Evolutionary conservation across 2,113 vertebrate genomes (phyloP).

Genomic region (Sus scrofa): T2T-Sscrofa CM000818.6:110224001-110224500

Average conservation of each 20-base stretch:
- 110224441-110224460: not conserved
- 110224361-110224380: not conserved
- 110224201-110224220: not conserved
- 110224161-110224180: not conserved
- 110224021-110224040: not conserved
- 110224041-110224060: no score
- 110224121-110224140: not conserved
- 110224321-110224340: not conserved
- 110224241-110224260: not conserved
- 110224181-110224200: not conserved
- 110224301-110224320: not conserved
- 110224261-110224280: not conserved
- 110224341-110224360: fast-evolving
- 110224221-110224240: not conserved
- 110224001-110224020: not conserved
- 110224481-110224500: not conserved
- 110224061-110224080: fast-evolving
- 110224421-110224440: not conserved
- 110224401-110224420: not conserved
- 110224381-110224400: fast-evolving
- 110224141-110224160: not conserved
- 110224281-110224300: not conserved
- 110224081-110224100: not conserved
- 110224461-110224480: not conserved
- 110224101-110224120: not conserved